Conservation (phyloP, 2,113 vertebrate species). For the Myotis brandtii region DNA sequence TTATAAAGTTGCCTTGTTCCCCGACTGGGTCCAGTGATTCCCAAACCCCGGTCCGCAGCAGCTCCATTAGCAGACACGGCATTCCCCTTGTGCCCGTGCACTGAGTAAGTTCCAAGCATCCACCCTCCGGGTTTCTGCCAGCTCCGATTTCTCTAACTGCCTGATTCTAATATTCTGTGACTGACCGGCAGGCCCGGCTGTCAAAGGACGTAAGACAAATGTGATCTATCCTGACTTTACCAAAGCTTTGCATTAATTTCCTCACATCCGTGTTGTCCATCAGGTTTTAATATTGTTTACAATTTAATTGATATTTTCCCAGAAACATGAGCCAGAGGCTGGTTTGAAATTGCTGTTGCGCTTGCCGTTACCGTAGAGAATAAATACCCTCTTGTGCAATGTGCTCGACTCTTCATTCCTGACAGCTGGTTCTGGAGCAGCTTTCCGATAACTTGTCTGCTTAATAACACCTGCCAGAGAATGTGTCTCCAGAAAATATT, state of each 20-base stretch:
- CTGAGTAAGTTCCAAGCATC: conserved; percentile 3
- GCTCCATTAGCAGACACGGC: not conserved
- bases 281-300: conserved; percentile 10
- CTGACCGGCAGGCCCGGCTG: not conserved
- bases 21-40: conserved; percentile 1
- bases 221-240: conserved; percentile 46
- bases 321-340: not conserved
- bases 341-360: not conserved
- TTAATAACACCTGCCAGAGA: not conserved
- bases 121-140: not conserved
- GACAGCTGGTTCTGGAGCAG: not conserved
- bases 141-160: not conserved
- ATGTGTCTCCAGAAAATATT: not conserved
- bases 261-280: not conserved
- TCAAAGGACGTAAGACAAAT: not conserved
- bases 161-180: conserved; percentile 34
- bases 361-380: not conserved
- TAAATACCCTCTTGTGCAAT: not conserved
- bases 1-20: conserved; percentile 81
- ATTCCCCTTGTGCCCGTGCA: not conserved
- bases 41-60: not conserved
- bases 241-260: conserved; percentile 38
- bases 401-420: not conserved
- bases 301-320: conserved; percentile 18
- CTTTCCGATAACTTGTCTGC: not conserved